These are phyloP conservation scores for Physella acuta DNA, from an alignment of 1,140 invertebrate species.

Conservation along the genomic window DNA sequence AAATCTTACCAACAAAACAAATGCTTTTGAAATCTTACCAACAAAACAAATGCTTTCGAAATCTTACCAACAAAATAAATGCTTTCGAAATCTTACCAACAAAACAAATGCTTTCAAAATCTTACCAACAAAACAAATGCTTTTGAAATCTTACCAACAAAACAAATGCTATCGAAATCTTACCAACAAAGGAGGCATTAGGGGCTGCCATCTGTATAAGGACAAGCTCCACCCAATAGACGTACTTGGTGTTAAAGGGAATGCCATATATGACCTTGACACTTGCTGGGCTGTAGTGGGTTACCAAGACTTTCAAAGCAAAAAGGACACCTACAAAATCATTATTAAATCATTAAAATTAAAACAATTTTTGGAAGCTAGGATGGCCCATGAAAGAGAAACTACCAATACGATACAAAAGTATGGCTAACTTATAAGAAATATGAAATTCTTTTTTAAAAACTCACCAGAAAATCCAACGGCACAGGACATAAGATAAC, in stretches of 20 bases:
- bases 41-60: background rate
- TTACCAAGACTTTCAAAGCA: constrained; percentile 71
- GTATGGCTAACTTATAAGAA: no score
- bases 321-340: constrained; percentile 64
- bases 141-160: background rate
- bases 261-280: constrained; percentile 62
- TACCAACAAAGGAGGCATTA: constrained; percentile 57
- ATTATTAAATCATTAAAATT: background rate
- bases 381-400: no score
- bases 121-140: background rate
- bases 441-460: no score
- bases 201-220: constrained; percentile 69
- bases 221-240: constrained; percentile 72
- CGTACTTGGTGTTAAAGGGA: constrained; percentile 66
- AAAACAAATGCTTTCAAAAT: background rate
- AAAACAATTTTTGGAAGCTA: background rate
- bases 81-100: background rate
- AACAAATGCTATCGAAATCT: no score
- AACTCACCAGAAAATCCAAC: constrained; percentile 70
- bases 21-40: background rate
- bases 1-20: background rate
- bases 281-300: constrained; percentile 60
- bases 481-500: constrained; percentile 66
- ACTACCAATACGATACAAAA: no score
- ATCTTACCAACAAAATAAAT: background rate